Evolutionary conservation across 2,113 vertebrate genomes (phyloP).

Genomic region (Heloderma charlesbogerti): DNA sequence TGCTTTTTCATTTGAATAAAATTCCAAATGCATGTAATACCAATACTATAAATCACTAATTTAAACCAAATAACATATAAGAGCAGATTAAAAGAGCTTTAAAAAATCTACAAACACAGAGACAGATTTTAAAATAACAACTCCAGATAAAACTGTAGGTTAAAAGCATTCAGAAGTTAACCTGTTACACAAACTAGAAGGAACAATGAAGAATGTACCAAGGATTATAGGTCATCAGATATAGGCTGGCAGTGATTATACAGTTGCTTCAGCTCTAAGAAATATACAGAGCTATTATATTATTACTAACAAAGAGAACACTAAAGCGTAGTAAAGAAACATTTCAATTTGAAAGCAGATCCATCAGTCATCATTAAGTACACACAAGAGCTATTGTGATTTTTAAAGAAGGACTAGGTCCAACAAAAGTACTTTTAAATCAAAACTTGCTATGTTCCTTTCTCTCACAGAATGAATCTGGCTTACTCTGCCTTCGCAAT

Average conservation of each 20-base stretch:
- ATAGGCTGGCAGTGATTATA: neutral
- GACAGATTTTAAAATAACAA: neutral
- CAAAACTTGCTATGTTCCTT: neutral
- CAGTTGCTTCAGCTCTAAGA: neutral
- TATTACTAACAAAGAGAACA: slow-evolving; percentile 51
- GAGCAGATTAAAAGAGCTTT: too few species aligned
- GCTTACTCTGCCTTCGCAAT: neutral
- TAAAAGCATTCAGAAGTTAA: neutral
- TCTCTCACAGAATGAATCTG: neutral
- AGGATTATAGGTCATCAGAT: neutral
- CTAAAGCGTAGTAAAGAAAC: neutral
- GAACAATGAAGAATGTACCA: accelerated
- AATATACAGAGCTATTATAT: neutral
- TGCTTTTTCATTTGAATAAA: too few species aligned
- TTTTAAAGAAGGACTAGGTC: neutral
- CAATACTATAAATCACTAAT: too few species aligned
- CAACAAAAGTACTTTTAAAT: neutral
- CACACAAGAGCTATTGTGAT: slow-evolving; percentile 31
- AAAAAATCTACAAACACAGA: neutral
- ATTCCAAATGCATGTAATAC: too few species aligned
- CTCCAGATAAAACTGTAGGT: neutral
- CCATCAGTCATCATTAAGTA: slow-evolving; percentile 56
- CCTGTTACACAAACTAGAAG: neutral
- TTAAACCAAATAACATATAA: too few species aligned
- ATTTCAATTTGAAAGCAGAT: slow-evolving; percentile 37